Base-by-base conservation (phyloP, 2,888 invertebrate genomes). In the Conchocele bisecta region DNA sequence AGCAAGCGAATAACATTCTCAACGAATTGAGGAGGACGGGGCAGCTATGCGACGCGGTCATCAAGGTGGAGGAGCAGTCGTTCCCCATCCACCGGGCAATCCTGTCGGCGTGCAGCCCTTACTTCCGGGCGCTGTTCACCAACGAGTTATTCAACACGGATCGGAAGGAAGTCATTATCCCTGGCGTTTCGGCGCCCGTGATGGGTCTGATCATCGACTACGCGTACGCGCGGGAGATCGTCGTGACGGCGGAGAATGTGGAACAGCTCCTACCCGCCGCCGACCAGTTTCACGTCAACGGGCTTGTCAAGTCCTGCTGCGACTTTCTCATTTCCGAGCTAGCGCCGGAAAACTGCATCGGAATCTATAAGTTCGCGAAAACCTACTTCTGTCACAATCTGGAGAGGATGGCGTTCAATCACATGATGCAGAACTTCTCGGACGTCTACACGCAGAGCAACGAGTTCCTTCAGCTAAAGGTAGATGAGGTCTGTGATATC, bases 121-220 rank as follows among this genome's bases (percentile, higher is more conserved):
- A 97, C 92, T 98, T 98, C 92, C 95, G 96, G 91, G 95, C 96
- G 46, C 92, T 96, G 33, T 97, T 97, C 90, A 96, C 96, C 57
- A 96, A 96, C 73, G 94, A 94, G 15, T 92, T 96, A 80, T 84
- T 83, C 48, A 83, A 83, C 50, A 84, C 84, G 0, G 83, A 85
- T 53, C 68, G 81, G 20, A 72, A 81, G 31, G 87, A 85, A 42
- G 76, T 84, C 0, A 64, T 76, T 3, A 81, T 83, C 24, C 79
- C 81, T 0, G 93, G 53, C 54, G 94, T 98, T 33, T 94, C 94
- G 59, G 94, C 95, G 5, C 94, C 94, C 79, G 95, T 95, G 88
- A 94, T 98, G 93, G 93, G 94, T 70, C 93, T 94, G 58, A 93
- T 97, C 39, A 93, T 98, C 75, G 94, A 96, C 82, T 97, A 95